phyloP scores from a whole-genome alignment of 2,113 vertebrate species.

The Sceloporus undulatus region DNA sequence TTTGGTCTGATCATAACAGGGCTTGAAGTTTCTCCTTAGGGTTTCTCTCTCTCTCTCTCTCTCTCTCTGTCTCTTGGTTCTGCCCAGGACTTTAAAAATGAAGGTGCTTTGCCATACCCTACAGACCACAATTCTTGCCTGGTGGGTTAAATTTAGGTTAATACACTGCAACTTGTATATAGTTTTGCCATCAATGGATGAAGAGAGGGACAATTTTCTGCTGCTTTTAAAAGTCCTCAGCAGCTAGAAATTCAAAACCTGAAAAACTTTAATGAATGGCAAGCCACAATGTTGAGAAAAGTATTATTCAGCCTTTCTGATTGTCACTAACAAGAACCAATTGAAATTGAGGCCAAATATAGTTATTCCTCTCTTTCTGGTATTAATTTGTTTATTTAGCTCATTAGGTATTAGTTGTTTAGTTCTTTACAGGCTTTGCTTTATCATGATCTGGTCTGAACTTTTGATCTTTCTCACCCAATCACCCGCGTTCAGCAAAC shows the following conservation, averaged over 20 bases:
- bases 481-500: slow-evolving; percentile 46
- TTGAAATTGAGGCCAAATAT: accelerated
- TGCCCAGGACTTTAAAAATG: not conserved
- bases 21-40: too few relatives aligned
- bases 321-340: not conserved
- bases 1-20: not conserved
- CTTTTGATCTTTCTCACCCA: slow-evolving; percentile 56
- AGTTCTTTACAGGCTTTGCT: slow-evolving; percentile 1
- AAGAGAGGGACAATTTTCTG: not conserved
- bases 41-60: too few relatives aligned
- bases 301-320: not conserved
- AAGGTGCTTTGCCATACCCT: too few relatives aligned
- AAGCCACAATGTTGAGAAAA: slow-evolving; percentile 6
- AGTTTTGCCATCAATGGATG: not conserved
- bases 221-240: not conserved
- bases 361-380: slow-evolving; percentile 22
- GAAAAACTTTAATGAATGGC: not conserved
- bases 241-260: not conserved
- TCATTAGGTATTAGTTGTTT: too few relatives aligned
- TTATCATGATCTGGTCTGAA: slow-evolving; percentile 56
- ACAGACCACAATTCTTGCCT: not conserved
- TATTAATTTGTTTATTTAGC: not conserved
- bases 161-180: not conserved
- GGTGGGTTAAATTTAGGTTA: not conserved
- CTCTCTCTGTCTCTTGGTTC: not conserved